Evolutionary conservation across 2,888 invertebrate genomes (phyloP).

Genomic region (Baccha elongata): DNA sequence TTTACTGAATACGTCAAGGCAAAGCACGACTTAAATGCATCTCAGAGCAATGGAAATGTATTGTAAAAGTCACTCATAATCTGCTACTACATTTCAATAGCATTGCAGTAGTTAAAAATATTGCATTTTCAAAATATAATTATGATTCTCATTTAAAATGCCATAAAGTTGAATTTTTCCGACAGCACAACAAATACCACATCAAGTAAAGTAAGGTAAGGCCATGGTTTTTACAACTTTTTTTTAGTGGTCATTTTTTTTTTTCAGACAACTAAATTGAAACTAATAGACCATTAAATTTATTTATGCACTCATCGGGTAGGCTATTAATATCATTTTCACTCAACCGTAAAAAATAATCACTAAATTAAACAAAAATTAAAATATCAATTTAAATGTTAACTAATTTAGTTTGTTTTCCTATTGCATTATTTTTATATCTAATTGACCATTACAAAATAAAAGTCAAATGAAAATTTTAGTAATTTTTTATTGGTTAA

Average conservation of each 20-base stretch:
- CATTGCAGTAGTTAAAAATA: constrained; percentile 35
- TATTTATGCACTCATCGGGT: constrained; percentile 25
- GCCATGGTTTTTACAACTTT: constrained; percentile 12
- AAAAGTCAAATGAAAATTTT: constrained; percentile 20
- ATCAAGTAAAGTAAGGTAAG: not conserved
- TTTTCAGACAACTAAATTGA: not conserved
- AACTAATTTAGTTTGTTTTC: not conserved
- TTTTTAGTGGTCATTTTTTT: constrained; percentile 6
- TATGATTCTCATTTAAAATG: constrained; percentile 25
- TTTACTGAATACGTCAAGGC: constrained; percentile 22
- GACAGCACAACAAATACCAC: constrained; percentile 2
- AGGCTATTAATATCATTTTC: constrained; percentile 12
- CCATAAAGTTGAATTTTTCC: constrained; percentile 13
- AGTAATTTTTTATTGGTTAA: not conserved
- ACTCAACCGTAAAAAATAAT: constrained; percentile 49
- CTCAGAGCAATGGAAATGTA: constrained; percentile 3
- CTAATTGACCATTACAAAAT: constrained; percentile 45
- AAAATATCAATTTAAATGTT: constrained; percentile 1
- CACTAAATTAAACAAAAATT: not conserved
- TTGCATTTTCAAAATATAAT: constrained; percentile 16
- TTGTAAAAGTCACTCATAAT: not conserved
- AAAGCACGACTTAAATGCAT: constrained; percentile 40
- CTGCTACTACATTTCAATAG: constrained; percentile 21
- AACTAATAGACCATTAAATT: constrained; percentile 49
- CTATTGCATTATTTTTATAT: not conserved